phyloP scores from a whole-genome alignment of 2,888 invertebrate species.

The Melangyna quadrimaculata region DNA sequence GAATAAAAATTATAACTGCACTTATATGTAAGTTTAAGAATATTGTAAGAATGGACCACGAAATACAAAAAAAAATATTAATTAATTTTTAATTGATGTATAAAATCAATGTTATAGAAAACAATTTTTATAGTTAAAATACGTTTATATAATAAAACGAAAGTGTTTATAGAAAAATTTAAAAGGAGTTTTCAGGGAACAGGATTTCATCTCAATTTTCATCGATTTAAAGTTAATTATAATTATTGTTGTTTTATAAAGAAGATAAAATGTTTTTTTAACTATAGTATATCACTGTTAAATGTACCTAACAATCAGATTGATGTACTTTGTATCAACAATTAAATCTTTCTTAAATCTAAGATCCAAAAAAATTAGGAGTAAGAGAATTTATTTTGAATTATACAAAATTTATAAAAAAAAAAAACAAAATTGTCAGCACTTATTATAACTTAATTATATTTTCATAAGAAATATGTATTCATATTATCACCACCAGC shows the following conservation, averaged over 20 bases:
- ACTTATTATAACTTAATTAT: neutral
- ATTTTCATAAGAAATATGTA: constrained; percentile 19
- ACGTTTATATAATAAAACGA: constrained; percentile 1
- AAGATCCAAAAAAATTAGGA: neutral
- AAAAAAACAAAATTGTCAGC: neutral
- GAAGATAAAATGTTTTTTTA: neutral
- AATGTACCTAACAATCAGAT: neutral
- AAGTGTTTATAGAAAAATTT: neutral
- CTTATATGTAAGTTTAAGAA: constrained; percentile 18
- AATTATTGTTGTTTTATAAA: neutral
- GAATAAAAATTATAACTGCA: constrained; percentile 9
- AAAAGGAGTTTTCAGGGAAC: neutral
- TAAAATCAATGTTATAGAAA: neutral
- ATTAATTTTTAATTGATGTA: neutral
- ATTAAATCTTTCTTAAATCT: neutral
- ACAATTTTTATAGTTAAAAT: neutral
- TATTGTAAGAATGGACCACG: constrained; percentile 50
- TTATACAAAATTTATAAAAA: neutral
- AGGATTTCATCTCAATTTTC: constrained; percentile 20
- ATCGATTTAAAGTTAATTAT: neutral
- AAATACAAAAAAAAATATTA: neutral
- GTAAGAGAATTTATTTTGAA: constrained; percentile 25
- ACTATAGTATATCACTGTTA: neutral
- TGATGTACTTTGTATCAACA: neutral
- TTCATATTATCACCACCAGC: constrained; percentile 22